A percentile compares a stretch with the other conserved stretches of the same genome.
These are phyloP conservation scores for Sepioteuthis lessoniana DNA, from an alignment of 2,888 invertebrate genomes.

Conservation along the genomic window DNA sequence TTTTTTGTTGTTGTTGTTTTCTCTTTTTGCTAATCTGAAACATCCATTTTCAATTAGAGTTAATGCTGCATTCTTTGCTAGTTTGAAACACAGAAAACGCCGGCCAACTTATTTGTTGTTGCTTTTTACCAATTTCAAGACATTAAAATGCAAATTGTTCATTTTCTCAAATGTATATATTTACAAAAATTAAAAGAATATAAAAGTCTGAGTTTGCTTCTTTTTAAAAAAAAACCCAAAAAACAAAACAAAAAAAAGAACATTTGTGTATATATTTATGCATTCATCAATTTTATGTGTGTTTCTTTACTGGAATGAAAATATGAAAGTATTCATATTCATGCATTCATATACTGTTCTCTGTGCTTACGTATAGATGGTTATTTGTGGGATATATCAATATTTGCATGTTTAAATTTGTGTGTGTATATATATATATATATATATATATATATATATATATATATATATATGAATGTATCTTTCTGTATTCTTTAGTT, in stretches of 20 bases:
- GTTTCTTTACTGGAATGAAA: neutral
- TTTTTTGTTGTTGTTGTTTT: neutral
- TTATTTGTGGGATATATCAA: neutral
- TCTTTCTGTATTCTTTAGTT: no score
- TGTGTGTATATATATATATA: neutral
- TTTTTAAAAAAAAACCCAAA: no score
- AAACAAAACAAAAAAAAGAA: no score
- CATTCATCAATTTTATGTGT: neutral
- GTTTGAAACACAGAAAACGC: neutral
- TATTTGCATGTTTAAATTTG: no score
- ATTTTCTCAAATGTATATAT: constrained; percentile 12
- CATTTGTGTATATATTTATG: no score
- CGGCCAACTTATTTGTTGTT: neutral
- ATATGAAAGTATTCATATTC: neutral
- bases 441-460: neutral
- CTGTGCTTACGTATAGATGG: neutral
- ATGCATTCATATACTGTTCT: no score
- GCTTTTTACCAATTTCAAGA: neutral
- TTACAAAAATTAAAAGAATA: neutral
- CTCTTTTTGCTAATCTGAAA: neutral
- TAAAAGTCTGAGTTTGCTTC: neutral
- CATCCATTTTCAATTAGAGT: neutral
- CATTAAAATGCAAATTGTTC: constrained; percentile 33
- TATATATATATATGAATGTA: no score
- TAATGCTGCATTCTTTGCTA: neutral